These are phyloP conservation scores for Tuberolachnus salignus DNA, from an alignment of 2,888 invertebrate species.

Conservation along the genomic window DNA sequence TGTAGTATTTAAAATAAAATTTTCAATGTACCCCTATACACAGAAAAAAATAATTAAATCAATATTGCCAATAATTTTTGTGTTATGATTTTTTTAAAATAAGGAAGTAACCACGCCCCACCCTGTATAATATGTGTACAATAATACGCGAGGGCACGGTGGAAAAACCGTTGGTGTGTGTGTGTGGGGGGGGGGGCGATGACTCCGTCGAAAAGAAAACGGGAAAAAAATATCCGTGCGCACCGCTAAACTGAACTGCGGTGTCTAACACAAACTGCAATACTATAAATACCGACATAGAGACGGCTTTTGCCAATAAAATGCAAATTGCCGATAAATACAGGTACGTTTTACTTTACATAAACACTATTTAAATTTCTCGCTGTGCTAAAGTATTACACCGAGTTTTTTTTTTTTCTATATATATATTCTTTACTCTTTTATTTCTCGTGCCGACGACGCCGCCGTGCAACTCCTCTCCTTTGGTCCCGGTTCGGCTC, in stretches of 20 bases:
- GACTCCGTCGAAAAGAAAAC: constrained; percentile 20
- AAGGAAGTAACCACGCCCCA: too few species aligned
- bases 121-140: too few species aligned
- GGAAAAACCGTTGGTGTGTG: background rate
- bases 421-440: too few species aligned
- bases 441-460: background rate
- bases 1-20: too few species aligned
- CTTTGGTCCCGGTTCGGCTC: background rate
- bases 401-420: background rate
- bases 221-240: too few species aligned
- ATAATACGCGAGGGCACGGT: too few species aligned
- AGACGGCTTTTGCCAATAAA: constrained; percentile 41
- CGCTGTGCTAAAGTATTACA: constrained; percentile 20
- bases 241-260: too few species aligned
- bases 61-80: too few species aligned
- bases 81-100: too few species aligned
- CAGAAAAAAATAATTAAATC: too few species aligned
- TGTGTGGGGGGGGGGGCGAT: background rate
- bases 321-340: constrained; percentile 50
- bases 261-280: background rate
- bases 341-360: constrained; percentile 47
- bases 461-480: background rate
- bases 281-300: background rate
- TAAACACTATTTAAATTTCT: constrained; percentile 53
- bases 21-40: too few species aligned